Evolutionary conservation across 2,888 invertebrate species (phyloP).

Genomic region (Parnassius orleans): DNA sequence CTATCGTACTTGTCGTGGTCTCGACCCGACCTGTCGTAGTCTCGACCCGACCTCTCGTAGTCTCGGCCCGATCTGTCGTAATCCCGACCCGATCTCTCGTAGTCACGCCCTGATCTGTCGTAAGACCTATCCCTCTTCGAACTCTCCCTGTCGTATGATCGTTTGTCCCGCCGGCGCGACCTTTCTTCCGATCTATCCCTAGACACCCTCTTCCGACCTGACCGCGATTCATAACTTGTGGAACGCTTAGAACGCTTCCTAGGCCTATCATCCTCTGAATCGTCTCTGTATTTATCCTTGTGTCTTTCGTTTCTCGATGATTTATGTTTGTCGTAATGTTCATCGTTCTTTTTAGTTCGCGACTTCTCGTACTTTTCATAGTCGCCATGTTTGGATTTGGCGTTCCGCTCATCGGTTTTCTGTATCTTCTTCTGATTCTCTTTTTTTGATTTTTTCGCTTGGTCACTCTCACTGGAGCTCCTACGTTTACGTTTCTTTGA

Average conservation of each 20-base stretch:
- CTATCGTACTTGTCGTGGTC: constrained; percentile 46
- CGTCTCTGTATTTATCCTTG: constrained; percentile 63
- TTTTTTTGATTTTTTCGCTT: constrained; percentile 57
- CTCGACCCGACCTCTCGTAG: constrained; percentile 44
- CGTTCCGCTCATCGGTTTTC: constrained; percentile 47
- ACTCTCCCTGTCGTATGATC: constrained; percentile 55
- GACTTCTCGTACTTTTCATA: constrained; percentile 53
- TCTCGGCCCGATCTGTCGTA: constrained; percentile 33
- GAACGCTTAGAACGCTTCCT: constrained; percentile 60
- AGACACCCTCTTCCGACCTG: constrained; percentile 46
- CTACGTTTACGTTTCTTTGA: constrained; percentile 64
- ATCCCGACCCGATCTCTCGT: constrained; percentile 44
- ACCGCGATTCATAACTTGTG: constrained; percentile 58
- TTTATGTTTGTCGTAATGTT: constrained; percentile 57
- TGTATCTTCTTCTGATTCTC: constrained; percentile 47
- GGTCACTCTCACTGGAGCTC: constrained; percentile 56
- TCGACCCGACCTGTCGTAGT: constrained; percentile 43
- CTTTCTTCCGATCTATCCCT: constrained; percentile 52
- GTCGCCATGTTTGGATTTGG: constrained; percentile 53
- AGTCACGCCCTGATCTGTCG: constrained; percentile 33
- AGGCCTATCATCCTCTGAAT: constrained; percentile 61
- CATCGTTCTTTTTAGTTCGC: constrained; percentile 54
- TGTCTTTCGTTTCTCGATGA: constrained; percentile 55
- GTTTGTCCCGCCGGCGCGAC: constrained; percentile 51
- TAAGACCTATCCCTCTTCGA: constrained; percentile 38